Evolutionary conservation across 2,113 vertebrate species (phyloP), one percentile per base, ranked within the genome.

Genomic region (Hippocampus mohnikei): DNA sequence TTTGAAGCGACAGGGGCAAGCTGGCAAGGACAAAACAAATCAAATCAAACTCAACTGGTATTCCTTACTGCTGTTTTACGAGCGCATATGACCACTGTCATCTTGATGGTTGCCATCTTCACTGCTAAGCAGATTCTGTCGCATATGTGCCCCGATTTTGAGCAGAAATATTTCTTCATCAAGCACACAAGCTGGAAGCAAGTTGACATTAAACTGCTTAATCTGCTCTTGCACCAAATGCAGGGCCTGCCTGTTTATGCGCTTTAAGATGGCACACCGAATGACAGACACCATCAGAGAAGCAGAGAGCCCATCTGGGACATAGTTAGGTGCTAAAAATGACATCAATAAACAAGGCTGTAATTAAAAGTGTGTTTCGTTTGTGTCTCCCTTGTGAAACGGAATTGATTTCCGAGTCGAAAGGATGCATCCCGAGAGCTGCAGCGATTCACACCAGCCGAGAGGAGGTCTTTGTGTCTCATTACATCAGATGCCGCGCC

Each of bases 321-420:
- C 76, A 68, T 69, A 82, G 88, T 86, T 76, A 76, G 75, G 81
- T 81, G 86, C 89, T 82, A 72, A 69, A 85, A 81, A 88, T 82
- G 87, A 90, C 86, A 85, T 77, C 85, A 78, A 80, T 85, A 89
- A 88, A 87, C 79, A 85, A 77, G 79, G 71, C 75, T 76, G 80
- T 89, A 87, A 90, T 90, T 90, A 90, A 90, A 90, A 84, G 84
- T 79, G 78, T 44, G 55, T 87, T 78, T 81, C 76, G 75, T 84
- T 86, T 78, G 63, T 70, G 74, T 79, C 70, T 81, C 82, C 70
- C 81, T 59, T 52, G 80, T 76, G 84, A 74, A 81, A 79, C 76
- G 40, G 71, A 80, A 86, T 79, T 61, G 72, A 60, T 78, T 79
- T 73, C 83, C 72, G 80, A 77, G 73, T 77, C 83, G 66, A 61